These are phyloP conservation scores for Sebastes dallii DNA, from an alignment of 2,797 vertebrate species.

Conservation along the genomic window DNA sequence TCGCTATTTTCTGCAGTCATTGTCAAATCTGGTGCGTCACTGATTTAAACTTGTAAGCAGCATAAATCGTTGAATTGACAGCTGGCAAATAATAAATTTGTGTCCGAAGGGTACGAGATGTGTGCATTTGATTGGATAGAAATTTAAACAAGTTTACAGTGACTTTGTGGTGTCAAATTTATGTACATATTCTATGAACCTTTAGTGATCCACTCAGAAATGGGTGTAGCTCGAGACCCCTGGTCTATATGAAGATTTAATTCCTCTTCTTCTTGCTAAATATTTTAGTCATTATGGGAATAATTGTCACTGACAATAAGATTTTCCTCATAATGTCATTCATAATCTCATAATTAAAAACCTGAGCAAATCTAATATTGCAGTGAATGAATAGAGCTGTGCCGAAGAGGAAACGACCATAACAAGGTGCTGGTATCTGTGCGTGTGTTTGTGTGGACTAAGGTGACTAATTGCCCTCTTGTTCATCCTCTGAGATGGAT, in stretches of 20 bases:
- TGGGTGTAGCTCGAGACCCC: too few relatives aligned
- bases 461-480: conserved; percentile 59
- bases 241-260: not conserved
- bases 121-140: too few relatives aligned
- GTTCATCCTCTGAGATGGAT: conserved; percentile 37
- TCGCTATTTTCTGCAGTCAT: too few relatives aligned
- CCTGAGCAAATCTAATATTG: conserved; percentile 28
- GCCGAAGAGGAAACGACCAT: not conserved
- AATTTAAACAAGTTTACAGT: not conserved
- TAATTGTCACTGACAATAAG: not conserved
- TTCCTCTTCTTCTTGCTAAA: not conserved
- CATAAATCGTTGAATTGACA: too few relatives aligned
- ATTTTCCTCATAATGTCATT: conserved; percentile 2
- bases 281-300: conserved; percentile 6
- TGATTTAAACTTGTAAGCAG: too few relatives aligned
- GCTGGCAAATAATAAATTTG: too few relatives aligned
- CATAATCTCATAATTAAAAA: conserved; percentile 41
- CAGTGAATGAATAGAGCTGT: conserved; percentile 5
- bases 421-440: not conserved
- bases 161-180: not conserved
- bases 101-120: too few relatives aligned
- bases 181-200: not conserved
- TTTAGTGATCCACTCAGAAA: too few relatives aligned
- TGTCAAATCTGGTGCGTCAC: too few relatives aligned
- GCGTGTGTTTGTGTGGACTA: conserved; percentile 1